Evolutionary conservation across 2,797 vertebrate species (phyloP), one percentile per base, ranked within the genome.

Genomic region (Synaphobranchus kaupii): DNA sequence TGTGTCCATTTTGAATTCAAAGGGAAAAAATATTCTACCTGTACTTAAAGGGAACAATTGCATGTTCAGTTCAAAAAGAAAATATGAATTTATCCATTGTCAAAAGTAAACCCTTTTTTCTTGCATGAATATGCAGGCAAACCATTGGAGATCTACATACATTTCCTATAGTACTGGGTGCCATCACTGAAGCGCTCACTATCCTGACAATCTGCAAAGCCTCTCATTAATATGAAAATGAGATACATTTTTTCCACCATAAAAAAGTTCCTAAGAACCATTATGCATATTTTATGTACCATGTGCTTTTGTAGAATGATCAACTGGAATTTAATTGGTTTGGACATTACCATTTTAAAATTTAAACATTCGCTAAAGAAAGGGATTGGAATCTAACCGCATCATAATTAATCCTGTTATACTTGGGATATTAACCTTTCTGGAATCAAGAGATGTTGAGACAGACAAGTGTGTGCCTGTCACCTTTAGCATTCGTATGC

Each of bases 321-420:
- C 91, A 93, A 90, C 89, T 94, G 91, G 94, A 95, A 93, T 94
- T 92, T 95, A 96, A 97, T 95, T 94, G 92, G 92, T 94, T 93
- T 93, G 92, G 95, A 96, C 94, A 3, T 94, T 90, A 90, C 90
- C 85, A 81, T 94, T 96, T 95, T 93, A 96, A 96, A 95, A 94
- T 96, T 95, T 92, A 96, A 96, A 93, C 90, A 94, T 89, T 93
- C 89, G 92, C 94, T 93, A 92, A 92, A 92, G 91, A 91, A 93
- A 92, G 90, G 93, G 91, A 92, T 85, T 89, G 89, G 92, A 92
- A 91, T 90, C 91, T 92, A 91, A 86, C 85, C 63, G 17, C 73
- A 90, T 92, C 95, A 93, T 94, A 93, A 93, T 93, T 89, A 93
- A 91, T 90, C 89, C 93, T 89, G 83, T 91, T 92, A 93, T 90